Evolutionary conservation across 2,113 vertebrate species (phyloP).

Genomic region (Climacteris rufus): DNA sequence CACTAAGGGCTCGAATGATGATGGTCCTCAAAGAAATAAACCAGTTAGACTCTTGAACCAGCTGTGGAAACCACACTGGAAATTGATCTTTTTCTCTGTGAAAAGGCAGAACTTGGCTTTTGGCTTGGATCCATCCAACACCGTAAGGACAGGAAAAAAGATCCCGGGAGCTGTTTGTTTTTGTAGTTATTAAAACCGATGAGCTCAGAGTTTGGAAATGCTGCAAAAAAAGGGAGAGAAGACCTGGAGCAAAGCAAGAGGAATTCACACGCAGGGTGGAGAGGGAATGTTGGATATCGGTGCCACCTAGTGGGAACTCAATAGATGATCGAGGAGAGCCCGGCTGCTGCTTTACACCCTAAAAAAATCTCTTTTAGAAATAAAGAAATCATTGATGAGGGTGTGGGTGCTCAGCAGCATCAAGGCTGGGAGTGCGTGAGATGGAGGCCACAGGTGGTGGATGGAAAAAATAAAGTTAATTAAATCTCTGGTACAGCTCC

Average conservation of each 20-base stretch:
- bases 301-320: constrained; percentile 61
- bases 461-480: not conserved
- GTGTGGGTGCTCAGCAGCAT: not conserved
- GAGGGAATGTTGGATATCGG: not conserved
- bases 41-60: not conserved
- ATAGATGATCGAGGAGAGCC: not conserved
- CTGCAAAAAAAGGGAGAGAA: not conserved
- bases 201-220: constrained; percentile 34
- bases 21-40: not conserved
- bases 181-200: constrained; percentile 7
- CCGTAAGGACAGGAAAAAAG: not conserved
- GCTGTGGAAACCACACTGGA: not conserved
- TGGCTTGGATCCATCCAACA: not conserved
- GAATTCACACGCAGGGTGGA: not conserved
- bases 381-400: not conserved
- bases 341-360: not conserved
- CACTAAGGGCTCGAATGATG: not conserved
- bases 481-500: not conserved
- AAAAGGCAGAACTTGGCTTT: not conserved
- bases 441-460: not conserved
- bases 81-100: not conserved
- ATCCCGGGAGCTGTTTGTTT: constrained; percentile 4
- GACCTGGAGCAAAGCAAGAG: not conserved
- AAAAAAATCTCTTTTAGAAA: not conserved
- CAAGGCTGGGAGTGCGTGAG: not conserved